Conservation (phyloP, 30 jellyfish, hydroid and myxozoan species). For the Hydractinia echinata region DNA sequence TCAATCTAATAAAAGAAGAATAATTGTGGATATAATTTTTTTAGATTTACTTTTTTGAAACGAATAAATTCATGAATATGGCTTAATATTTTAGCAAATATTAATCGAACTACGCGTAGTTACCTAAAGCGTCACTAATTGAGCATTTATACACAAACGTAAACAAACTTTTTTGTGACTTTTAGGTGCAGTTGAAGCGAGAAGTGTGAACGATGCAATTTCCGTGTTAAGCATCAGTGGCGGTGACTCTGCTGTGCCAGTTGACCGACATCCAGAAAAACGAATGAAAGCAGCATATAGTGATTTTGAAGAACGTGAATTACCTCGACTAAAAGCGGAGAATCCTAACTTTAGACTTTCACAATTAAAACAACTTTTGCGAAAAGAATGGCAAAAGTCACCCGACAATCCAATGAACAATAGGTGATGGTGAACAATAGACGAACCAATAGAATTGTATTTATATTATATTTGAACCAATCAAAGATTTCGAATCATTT, state of each 20-base stretch:
- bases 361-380: constrained; percentile 58
- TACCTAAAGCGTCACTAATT: no score
- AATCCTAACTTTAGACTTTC: constrained; percentile 67
- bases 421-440: constrained; percentile 26
- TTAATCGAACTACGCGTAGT: no score
- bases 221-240: constrained; percentile 41
- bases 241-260: constrained; percentile 13
- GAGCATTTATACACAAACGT: no score
- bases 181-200: constrained; percentile 63
- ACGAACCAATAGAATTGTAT: no score
- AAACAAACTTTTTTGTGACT: neutral
- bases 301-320: constrained; percentile 65
- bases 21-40: no score
- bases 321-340: constrained; percentile 72
- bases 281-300: constrained; percentile 86
- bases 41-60: no score
- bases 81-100: no score
- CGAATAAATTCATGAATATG: no score
- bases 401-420: constrained; percentile 85
- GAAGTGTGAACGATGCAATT: constrained; percentile 75
- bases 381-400: constrained; percentile 87
- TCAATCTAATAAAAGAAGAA: neutral
- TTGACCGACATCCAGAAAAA: constrained; percentile 78
- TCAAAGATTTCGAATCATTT: no score
- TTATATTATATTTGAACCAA: no score